Evolutionary conservation across 2,797 vertebrate genomes (phyloP).

Genomic region (Cuculus canorus): DNA sequence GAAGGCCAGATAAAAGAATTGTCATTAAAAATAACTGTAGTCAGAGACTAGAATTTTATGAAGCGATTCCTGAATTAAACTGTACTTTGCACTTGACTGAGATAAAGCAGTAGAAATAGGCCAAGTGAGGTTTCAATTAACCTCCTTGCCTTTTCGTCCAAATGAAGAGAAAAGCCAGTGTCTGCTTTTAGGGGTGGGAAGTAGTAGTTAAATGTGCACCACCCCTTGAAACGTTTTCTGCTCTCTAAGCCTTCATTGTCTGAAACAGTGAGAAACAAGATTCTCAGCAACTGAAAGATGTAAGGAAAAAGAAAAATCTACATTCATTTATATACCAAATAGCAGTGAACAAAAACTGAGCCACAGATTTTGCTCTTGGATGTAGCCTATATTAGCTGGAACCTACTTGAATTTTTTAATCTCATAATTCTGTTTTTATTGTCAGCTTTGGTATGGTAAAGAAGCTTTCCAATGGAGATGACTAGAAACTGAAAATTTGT

Average conservation of each 20-base stretch:
- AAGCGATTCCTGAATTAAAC: not conserved
- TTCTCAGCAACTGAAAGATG: slow-evolving; percentile 15
- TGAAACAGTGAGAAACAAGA: slow-evolving; percentile 46
- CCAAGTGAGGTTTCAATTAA: slow-evolving; percentile 53
- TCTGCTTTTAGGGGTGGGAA: slow-evolving; percentile 28
- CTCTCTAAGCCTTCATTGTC: slow-evolving; percentile 55
- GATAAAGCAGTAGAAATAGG: slow-evolving; percentile 20
- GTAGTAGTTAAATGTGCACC: slow-evolving; percentile 4
- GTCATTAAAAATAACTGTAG: not conserved
- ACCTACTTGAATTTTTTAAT: not conserved
- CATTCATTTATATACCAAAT: slow-evolving; percentile 20
- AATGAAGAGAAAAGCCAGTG: slow-evolving; percentile 27
- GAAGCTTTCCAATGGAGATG: not conserved
- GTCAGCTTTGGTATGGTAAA: not conserved
- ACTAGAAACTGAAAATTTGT: not conserved
- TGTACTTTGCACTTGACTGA: slow-evolving; percentile 7
- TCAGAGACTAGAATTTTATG: not conserved
- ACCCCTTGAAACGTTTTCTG: slow-evolving; percentile 41
- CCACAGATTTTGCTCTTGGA: slow-evolving; percentile 1
- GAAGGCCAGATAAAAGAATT: not conserved
- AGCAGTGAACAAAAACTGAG: not conserved
- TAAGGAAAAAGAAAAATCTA: not conserved
- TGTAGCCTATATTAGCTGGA: not conserved
- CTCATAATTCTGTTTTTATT: slow-evolving; percentile 12
- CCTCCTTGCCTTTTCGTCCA: slow-evolving; percentile 48